Evolutionary conservation across 2,888 invertebrate species (phyloP).

Genomic region (Rotaria sp.): DNA sequence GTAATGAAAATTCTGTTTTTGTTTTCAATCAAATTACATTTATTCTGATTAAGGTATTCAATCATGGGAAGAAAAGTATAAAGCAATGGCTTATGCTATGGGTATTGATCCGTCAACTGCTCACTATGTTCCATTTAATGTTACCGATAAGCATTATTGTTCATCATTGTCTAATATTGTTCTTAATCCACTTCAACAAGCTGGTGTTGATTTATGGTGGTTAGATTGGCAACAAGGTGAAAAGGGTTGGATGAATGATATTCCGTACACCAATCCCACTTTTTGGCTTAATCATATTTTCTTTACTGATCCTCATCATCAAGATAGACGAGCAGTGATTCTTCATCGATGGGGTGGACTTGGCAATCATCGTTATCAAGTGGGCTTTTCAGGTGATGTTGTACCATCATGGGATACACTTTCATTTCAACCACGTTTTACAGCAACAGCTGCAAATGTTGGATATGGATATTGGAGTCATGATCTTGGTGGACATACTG

Average conservation of each 20-base stretch:
- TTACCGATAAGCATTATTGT: background rate
- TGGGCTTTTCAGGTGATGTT: background rate
- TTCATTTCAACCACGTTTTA: conserved; percentile 14
- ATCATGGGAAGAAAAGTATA: conserved; percentile 5
- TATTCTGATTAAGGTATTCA: background rate
- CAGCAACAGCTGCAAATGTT: conserved; percentile 1
- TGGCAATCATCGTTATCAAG: conserved; percentile 28
- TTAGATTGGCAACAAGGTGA: conserved; percentile 31
- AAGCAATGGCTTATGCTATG: background rate
- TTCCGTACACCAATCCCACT: conserved; percentile 9
- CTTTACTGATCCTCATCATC: background rate
- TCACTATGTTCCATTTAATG: background rate
- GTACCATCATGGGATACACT: conserved; percentile 12
- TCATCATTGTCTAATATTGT: background rate
- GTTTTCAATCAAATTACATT: background rate
- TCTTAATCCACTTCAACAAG: background rate
- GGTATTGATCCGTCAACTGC: background rate
- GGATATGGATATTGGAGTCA: conserved; percentile 14
- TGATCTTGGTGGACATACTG: background rate
- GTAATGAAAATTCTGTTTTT: background rate
- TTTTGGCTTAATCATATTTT: conserved; percentile 2
- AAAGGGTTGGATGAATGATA: conserved; percentile 22
- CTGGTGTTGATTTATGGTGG: conserved; percentile 18
- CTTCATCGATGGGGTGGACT: conserved; percentile 26
- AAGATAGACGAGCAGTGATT: background rate